Evolutionary conservation across 2,797 vertebrate species (phyloP).

Genomic region (Aselliscus stoliczkanus): DNA sequence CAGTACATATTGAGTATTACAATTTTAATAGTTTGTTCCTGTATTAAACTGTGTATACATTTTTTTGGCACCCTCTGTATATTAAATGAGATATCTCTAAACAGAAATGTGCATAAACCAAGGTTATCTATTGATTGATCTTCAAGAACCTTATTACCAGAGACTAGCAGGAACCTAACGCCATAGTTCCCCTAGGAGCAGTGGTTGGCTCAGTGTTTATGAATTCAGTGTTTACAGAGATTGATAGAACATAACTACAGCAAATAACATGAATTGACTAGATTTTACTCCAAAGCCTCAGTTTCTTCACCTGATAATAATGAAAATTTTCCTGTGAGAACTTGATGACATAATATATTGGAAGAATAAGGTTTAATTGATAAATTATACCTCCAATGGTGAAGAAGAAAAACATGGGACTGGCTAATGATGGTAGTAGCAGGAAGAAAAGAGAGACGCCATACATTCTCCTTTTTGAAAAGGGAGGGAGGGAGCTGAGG

Average conservation of each 20-base stretch:
- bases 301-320: background rate
- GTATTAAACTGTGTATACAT: too few species aligned
- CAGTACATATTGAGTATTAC: too few species aligned
- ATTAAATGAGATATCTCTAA: background rate
- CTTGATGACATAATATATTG: background rate
- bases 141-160: background rate
- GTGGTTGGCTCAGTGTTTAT: background rate
- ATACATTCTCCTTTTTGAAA: background rate
- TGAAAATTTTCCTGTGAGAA: background rate
- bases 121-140: background rate
- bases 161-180: background rate
- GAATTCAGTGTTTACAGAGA: background rate
- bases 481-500: background rate
- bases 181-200: background rate
- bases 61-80: too few species aligned
- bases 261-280: background rate
- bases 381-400: background rate
- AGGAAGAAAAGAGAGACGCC: background rate
- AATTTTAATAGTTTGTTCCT: too few species aligned
- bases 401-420: background rate
- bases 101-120: background rate
- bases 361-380: background rate
- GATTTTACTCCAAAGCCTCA: background rate
- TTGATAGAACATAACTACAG: background rate
- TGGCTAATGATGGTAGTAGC: background rate